Conservation (phyloP, 2,797 vertebrate genomes). For the Manis pentadactyla region DNA sequence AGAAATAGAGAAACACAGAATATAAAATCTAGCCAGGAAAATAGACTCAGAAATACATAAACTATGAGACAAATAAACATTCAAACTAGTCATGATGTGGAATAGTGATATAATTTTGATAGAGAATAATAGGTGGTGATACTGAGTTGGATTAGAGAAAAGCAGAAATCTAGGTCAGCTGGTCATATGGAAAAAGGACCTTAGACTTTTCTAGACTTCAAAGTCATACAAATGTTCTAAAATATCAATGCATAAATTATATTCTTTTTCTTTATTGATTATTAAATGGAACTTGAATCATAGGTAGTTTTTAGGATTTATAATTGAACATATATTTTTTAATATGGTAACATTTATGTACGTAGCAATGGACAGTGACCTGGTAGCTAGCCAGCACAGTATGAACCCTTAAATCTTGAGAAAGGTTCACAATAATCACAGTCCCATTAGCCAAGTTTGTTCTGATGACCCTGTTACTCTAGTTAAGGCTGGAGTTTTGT, state of each 20-base stretch:
- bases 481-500: neutral
- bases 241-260: neutral
- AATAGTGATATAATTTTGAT: neutral
- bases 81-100: neutral
- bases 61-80: neutral
- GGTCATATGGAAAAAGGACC: neutral
- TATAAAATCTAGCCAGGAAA: neutral
- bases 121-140: neutral
- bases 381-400: neutral
- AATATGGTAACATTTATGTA: neutral
- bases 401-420: neutral
- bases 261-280: neutral
- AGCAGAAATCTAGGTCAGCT: neutral
- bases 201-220: neutral
- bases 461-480: neutral
- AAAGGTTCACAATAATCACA: neutral
- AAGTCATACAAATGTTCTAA: neutral
- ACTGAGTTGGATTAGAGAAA: neutral
- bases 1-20: neutral
- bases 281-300: neutral
- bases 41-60: neutral
- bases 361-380: neutral
- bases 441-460: neutral
- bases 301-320: neutral
- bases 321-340: neutral